These are phyloP conservation scores for Urocyon cinereoargenteus DNA, from an alignment of 2,797 vertebrate species.

Conservation along the genomic window DNA sequence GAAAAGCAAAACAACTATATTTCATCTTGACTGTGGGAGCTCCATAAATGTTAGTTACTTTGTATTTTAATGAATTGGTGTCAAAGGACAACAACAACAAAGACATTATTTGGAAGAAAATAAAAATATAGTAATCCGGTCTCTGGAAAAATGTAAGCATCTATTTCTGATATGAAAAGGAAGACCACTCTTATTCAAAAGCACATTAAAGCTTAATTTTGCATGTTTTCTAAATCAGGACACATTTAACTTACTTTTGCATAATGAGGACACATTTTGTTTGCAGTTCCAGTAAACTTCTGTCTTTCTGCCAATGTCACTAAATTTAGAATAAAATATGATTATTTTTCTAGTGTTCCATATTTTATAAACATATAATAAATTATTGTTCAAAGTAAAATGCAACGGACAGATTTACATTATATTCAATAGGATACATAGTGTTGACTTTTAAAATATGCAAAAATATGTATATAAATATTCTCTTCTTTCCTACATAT, in stretches of 20 bases:
- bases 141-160: background rate
- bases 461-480: background rate
- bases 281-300: background rate
- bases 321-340: conserved; percentile 1
- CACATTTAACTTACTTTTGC: conserved; percentile 8
- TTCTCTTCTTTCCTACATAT: background rate
- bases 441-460: conserved; percentile 30
- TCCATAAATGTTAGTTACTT: background rate
- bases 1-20: background rate
- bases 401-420: background rate
- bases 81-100: conserved; percentile 42
- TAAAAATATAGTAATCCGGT: background rate
- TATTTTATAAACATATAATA: conserved; percentile 1
- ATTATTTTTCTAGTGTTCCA: background rate
- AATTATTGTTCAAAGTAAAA: conserved; percentile 53
- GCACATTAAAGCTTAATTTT: conserved; percentile 37
- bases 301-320: background rate
- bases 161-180: background rate
- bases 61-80: conserved; percentile 34
- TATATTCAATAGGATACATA: background rate
- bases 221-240: conserved; percentile 10
- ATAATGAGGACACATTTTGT: conserved; percentile 7
- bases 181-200: conserved; percentile 37
- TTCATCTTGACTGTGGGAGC: conserved; percentile 7
- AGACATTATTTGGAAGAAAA: conserved; percentile 34